phyloP scores from a whole-genome alignment of 2,113 vertebrate genomes.

The Rhabdornis inornatus region DNA sequence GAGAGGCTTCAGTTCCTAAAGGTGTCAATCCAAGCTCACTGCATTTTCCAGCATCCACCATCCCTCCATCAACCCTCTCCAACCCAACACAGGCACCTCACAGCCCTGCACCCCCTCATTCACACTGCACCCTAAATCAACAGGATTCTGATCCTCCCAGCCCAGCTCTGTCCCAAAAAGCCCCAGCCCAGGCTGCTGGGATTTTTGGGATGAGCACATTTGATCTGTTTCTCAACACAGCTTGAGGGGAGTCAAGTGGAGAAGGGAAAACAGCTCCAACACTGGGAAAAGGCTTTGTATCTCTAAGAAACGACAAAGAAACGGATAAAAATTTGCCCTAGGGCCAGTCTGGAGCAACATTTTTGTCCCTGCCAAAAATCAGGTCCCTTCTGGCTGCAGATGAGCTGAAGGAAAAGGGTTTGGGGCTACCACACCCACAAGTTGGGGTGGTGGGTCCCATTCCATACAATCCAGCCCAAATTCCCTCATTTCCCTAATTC shows the following conservation, averaged over 20 bases:
- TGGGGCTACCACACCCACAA: background rate
- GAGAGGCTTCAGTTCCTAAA: background rate
- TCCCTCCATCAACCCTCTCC: background rate
- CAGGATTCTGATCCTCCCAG: background rate
- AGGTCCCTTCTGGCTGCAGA: background rate
- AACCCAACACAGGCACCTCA: background rate
- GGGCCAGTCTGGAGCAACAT: conserved; percentile 3
- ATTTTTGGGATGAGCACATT: background rate
- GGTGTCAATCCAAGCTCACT: background rate
- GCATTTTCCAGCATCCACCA: background rate
- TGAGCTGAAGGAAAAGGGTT: background rate
- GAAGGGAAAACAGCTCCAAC: background rate
- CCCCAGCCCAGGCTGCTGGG: background rate
- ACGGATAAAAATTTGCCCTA: background rate
- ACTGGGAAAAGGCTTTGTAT: background rate
- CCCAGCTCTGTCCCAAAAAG: background rate
- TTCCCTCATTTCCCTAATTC: background rate
- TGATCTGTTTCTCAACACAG: accelerated
- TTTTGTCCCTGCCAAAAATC: background rate
- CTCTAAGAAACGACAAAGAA: background rate
- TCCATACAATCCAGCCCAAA: accelerated
- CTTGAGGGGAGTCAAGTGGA: accelerated
- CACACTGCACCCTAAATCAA: accelerated
- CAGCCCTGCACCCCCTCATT: background rate
- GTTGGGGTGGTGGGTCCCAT: background rate